Base-by-base conservation (phyloP, 2,113 vertebrate genomes). In the Cephalopterus ornatus region DNA sequence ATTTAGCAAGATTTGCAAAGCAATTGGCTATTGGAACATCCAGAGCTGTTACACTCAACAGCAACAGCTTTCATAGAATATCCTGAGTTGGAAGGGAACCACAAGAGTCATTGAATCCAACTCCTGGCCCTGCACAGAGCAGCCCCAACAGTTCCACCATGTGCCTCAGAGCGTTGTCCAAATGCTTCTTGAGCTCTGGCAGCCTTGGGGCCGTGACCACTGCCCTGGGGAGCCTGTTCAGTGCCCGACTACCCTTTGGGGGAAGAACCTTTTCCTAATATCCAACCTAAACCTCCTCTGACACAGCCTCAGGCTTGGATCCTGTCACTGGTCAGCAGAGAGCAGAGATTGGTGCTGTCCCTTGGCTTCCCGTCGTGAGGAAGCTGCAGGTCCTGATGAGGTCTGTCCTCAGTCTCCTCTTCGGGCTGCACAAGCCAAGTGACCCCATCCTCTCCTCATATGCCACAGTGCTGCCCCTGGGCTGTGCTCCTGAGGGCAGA, bases 401-500 rank as follows among this genome's bases (percentile, higher is more conserved):
- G 1, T 81, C 33, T 89, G 17, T 27, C 68, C 15, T n/a, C 44
- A 59, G 19, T 7, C 37, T 62, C 74, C 49, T 32, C 77, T 32
- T 23, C 87, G 46, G 61, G 52, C 28, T 81, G 44, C 67, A 28
- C 12, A 33, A 74, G 28, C 23, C 46, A 59, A 39, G 37, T 12
- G 28, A 67, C 12, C 19, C 24, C 46, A 52, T 4, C 9, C 53
- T n/a, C 67, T 46, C 23, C 27, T 89, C 37, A 3, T 4, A 5
- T 6, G 84, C 13, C 70, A 66, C 67, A n/a, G 23, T 19, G 32
- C 37, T 0, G 0, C 24, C 11, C 12, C 13, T 17, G 20, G 65
- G 52, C 37, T 2, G 0, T 9, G 27, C 41, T 65, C n/a, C 63
- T 1, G 4, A 0, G 1, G 76, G 65, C 39, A 56, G 61, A 27